These are phyloP conservation scores for Catocala fraxini DNA, from an alignment of 2,888 invertebrate species.

Conservation along the genomic window DNA sequence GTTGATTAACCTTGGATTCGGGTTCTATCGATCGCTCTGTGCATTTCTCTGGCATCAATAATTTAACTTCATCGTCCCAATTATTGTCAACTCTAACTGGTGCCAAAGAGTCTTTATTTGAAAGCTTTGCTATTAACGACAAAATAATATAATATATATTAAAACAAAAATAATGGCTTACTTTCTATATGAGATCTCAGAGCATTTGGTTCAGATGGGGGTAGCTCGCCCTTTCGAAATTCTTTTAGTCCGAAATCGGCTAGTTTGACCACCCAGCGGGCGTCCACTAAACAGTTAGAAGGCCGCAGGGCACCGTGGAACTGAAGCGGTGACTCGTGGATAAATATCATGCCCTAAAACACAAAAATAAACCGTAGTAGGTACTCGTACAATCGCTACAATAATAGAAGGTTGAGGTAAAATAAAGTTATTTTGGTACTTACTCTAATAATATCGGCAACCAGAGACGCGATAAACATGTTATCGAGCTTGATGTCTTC, in stretches of 20 bases:
- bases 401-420: constrained; percentile 8
- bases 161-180: constrained; percentile 70
- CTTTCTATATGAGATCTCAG: constrained; percentile 91
- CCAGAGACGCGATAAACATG: constrained; percentile 98
- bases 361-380: not conserved
- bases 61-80: too few species aligned
- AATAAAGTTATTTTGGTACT: constrained; percentile 64
- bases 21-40: too few species aligned
- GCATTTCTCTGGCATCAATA: too few species aligned
- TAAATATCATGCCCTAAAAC: constrained; percentile 94
- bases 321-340: constrained; percentile 95
- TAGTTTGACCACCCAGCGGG: constrained; percentile 97
- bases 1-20: too few species aligned
- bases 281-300: constrained; percentile 97
- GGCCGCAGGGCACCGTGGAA: constrained; percentile 96
- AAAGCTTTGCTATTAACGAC: too few species aligned
- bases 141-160: too few species aligned
- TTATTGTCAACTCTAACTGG: too few species aligned
- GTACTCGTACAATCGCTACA: not conserved
- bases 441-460: constrained; percentile 97
- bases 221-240: constrained; percentile 93
- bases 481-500: constrained; percentile 98
- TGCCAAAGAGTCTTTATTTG: too few species aligned
- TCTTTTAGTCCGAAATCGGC: constrained; percentile 97
- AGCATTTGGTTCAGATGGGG: constrained; percentile 87